These are phyloP conservation scores for Nomada goodeniana DNA, from an alignment of 2,888 invertebrate species.

Conservation along the genomic window DNA sequence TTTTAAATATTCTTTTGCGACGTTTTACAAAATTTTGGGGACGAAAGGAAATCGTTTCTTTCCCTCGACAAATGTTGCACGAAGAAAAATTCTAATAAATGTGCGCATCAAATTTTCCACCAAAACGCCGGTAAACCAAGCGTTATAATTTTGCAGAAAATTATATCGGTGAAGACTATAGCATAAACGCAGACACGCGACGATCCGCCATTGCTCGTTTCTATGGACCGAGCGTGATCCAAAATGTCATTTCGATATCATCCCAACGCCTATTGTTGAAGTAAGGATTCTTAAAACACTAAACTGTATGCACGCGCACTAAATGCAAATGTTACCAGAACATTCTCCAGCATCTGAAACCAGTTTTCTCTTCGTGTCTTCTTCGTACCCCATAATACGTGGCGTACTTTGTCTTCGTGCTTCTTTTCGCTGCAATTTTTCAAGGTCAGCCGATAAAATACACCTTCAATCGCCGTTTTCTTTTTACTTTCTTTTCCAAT, in stretches of 20 bases:
- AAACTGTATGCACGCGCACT: constrained; percentile 43
- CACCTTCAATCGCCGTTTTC: background rate
- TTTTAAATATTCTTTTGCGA: too few species aligned
- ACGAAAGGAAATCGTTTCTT: too few species aligned
- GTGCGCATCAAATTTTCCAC: too few species aligned
- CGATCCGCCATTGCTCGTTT: background rate
- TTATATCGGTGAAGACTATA: background rate
- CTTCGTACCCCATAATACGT: constrained; percentile 42
- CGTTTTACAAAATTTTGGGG: too few species aligned
- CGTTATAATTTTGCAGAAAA: too few species aligned
- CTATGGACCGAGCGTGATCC: background rate
- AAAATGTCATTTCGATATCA: constrained; percentile 53
- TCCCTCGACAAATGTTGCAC: too few species aligned
- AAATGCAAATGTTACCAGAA: constrained; percentile 60
- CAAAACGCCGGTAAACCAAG: too few species aligned
- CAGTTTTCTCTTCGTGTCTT: constrained; percentile 51
- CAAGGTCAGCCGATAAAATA: constrained; percentile 42
- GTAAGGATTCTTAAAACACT: constrained; percentile 25
- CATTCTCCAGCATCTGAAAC: constrained; percentile 53
- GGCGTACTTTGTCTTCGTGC: constrained; percentile 38
- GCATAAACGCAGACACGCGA: background rate
- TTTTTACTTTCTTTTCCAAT: background rate
- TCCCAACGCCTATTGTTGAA: constrained; percentile 19
- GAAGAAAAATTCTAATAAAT: too few species aligned
- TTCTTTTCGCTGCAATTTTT: constrained; percentile 32